Evolutionary conservation across 1,140 invertebrate genomes (phyloP).

Genomic region (Drosophila pachea): DNA sequence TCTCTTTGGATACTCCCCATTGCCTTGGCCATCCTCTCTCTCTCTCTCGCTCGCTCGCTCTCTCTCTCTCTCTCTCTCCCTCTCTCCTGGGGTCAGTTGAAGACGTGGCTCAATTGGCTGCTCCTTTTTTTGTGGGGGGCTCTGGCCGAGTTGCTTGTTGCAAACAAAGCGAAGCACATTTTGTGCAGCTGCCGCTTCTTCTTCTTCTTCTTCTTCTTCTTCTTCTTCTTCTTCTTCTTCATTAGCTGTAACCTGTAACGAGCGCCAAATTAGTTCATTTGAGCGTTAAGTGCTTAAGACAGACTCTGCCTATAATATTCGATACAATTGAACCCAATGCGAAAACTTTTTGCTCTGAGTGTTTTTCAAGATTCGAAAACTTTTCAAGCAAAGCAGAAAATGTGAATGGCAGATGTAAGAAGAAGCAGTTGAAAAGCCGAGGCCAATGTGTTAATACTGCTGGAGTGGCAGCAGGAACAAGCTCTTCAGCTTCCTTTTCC

Average conservation of each 20-base stretch:
- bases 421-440: not conserved
- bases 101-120: conserved; percentile 28
- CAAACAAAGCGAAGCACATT: conserved; percentile 9
- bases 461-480: too few relatives aligned
- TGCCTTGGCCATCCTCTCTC: too few relatives aligned
- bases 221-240: conserved; percentile 29
- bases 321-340: conserved; percentile 45
- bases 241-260: conserved; percentile 49
- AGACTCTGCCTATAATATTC: conserved; percentile 46
- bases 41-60: not conserved
- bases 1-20: too few relatives aligned
- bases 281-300: conserved; percentile 60
- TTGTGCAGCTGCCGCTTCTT: not conserved
- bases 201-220: conserved; percentile 5
- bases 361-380: not conserved
- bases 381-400: not conserved
- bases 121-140: not conserved
- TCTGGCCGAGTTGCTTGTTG: conserved; percentile 16
- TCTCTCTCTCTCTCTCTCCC: not conserved
- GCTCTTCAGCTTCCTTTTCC: too few relatives aligned
- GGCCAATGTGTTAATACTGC: too few relatives aligned
- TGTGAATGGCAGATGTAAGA: not conserved
- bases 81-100: conserved; percentile 20
- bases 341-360: conserved; percentile 34
- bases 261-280: conserved; percentile 65